phyloP scores from a whole-genome alignment of 2,113 vertebrate genomes.

The Morone saxatilis region DNA sequence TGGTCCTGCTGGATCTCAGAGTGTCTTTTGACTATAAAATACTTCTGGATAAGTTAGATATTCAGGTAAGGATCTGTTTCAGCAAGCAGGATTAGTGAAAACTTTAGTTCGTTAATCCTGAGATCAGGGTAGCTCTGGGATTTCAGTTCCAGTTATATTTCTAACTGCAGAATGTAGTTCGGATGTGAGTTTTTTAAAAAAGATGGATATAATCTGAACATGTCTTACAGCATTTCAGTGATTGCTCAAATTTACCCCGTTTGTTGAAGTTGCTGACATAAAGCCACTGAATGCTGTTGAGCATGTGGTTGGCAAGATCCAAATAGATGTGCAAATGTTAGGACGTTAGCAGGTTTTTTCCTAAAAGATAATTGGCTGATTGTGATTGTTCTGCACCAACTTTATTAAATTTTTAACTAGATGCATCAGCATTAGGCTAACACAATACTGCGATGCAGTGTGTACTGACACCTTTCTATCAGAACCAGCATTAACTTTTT shows the following conservation, averaged over 20 bases:
- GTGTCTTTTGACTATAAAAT: neutral
- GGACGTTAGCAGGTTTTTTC: neutral
- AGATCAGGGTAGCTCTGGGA: too few relatives aligned
- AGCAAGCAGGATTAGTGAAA: too few relatives aligned
- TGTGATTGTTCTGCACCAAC: neutral
- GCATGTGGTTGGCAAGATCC: too few relatives aligned
- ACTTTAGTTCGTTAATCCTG: neutral
- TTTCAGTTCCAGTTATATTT: too few relatives aligned
- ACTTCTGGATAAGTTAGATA: neutral
- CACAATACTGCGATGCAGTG: neutral
- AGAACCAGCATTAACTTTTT: too few relatives aligned
- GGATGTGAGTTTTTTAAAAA: too few relatives aligned
- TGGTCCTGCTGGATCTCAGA: neutral
- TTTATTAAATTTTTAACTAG: neutral
- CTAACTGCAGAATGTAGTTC: too few relatives aligned
- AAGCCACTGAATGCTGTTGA: too few relatives aligned
- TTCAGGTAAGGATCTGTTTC: neutral
- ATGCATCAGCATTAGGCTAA: neutral
- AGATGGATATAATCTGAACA: too few relatives aligned
- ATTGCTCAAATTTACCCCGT: neutral
- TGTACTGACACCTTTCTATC: too few relatives aligned
- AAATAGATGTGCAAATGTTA: too few relatives aligned
- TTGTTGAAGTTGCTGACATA: too few relatives aligned
- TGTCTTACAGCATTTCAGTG: neutral
- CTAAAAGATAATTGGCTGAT: neutral